Base-by-base conservation (phyloP, 2,888 invertebrate species). In the Drosophila suboccidentalis region DNA sequence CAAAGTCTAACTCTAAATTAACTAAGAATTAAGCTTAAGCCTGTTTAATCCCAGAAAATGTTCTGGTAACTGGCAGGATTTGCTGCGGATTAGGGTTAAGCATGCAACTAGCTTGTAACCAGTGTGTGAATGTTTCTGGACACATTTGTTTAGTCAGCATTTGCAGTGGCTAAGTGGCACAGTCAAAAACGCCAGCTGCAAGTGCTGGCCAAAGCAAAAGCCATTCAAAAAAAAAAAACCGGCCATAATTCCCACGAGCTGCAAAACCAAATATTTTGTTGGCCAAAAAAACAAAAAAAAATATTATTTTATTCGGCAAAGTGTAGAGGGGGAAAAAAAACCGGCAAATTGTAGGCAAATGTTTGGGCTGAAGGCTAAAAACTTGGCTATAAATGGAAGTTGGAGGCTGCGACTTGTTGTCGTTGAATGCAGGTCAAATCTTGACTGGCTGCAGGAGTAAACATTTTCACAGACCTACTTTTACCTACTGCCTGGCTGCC, bases 181-280 rank as follows among this genome's bases (percentile, higher is more conserved):
- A 57, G 34, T 57, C 57, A 73, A 41, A 44, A 41, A 44, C 67
- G 73, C 70, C 80, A 71, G 77, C 71, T 78, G 72, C 66, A 71
- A 65, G 61, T 77, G 73, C 58, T 58, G 68, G 55, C 61, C 46
- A 57, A 11, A 13, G 46, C 59, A 44, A 58, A 63, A 47, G 11
- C 39, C 46, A 61, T 36, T 44, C 51, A 22, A 55, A 72, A 72
- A 79, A 22, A 55, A 72, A 72, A 79, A 77, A 79, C 85, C 73
- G 72, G 86, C 75, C 77, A 74, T 75, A 81, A 75, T 87, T 87
- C 85, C 87, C 81, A 84, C 87, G 82, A 76, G 59, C 73, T 47
- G 67, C 62, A 61, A 50, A 50, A 49, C 49, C 47, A 64, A 78
- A 43, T 44, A 81, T 29, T 39, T 44, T 50, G 17, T 41, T 58